These are phyloP conservation scores for Geococcyx californianus DNA, from an alignment of 2,113 vertebrate species.

Conservation along the genomic window DNA sequence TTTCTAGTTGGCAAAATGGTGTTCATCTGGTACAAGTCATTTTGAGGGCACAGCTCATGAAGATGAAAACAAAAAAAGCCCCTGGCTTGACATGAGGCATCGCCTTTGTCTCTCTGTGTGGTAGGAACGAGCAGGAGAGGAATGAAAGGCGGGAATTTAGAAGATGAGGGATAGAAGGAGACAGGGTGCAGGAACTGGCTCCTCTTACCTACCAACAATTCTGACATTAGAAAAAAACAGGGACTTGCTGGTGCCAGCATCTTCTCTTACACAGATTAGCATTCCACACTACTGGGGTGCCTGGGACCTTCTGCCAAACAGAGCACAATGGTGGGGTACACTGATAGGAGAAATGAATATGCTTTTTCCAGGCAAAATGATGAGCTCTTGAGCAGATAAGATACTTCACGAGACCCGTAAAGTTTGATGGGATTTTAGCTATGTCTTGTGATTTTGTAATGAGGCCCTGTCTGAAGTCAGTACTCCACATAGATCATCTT, in stretches of 20 bases:
- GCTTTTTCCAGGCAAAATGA: background rate
- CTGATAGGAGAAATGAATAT: background rate
- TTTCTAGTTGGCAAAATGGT: background rate
- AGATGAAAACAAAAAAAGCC: background rate
- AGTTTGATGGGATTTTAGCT: background rate
- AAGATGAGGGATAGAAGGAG: background rate
- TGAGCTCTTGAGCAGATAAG: background rate
- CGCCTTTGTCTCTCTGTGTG: background rate
- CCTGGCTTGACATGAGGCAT: background rate
- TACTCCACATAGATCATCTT: background rate
- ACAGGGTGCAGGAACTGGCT: background rate
- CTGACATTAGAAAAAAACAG: background rate
- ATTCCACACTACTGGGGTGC: background rate
- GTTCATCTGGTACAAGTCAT: background rate
- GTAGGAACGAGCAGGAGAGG: background rate
- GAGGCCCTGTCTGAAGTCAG: background rate
- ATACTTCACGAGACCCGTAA: background rate
- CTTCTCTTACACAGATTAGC: background rate
- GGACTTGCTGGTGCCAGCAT: background rate
- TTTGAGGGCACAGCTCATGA: background rate
- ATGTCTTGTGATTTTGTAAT: background rate
- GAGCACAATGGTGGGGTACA: accelerated
- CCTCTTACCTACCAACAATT: background rate
- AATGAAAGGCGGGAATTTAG: background rate
- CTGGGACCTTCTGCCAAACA: background rate